These are phyloP conservation scores for Kryphioiulus occultus DNA, from an alignment of 2,888 invertebrate species.

Conservation along the genomic window DNA sequence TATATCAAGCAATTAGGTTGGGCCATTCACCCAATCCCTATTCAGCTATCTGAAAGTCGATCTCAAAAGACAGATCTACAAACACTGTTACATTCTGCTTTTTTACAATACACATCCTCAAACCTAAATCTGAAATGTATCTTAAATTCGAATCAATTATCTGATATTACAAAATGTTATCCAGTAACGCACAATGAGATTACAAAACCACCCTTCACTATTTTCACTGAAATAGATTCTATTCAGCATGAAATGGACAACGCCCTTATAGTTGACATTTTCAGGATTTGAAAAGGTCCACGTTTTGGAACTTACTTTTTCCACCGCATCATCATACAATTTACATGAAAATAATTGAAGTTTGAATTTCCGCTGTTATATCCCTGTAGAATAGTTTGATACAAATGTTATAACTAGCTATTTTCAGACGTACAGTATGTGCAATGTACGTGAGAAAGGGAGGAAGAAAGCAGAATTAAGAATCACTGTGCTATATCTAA, in stretches of 20 bases:
- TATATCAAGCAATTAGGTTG: background rate
- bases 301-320: background rate
- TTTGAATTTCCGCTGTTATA: background rate
- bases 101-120: background rate
- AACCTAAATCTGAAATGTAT: background rate
- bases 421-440: background rate
- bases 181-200: background rate
- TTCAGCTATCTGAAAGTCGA: background rate
- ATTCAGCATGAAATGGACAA: background rate
- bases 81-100: background rate
- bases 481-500: background rate
- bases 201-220: background rate
- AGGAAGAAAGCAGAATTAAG: background rate
- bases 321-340: background rate
- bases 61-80: slow-evolving; percentile 2
- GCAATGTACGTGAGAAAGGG: background rate
- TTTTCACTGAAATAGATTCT: background rate
- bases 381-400: background rate
- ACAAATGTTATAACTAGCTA: background rate
- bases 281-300: background rate
- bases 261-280: slow-evolving; percentile 23
- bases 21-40: slow-evolving; percentile 22
- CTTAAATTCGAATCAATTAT: background rate
- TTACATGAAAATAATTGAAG: background rate
- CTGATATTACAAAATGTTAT: slow-evolving; percentile 16